Percentiles rank a stretch among this genome's conserved stretches.
phyloP scores from a whole-genome alignment of 2,888 invertebrate genomes.

The Caenorhabditis angaria region DNA sequence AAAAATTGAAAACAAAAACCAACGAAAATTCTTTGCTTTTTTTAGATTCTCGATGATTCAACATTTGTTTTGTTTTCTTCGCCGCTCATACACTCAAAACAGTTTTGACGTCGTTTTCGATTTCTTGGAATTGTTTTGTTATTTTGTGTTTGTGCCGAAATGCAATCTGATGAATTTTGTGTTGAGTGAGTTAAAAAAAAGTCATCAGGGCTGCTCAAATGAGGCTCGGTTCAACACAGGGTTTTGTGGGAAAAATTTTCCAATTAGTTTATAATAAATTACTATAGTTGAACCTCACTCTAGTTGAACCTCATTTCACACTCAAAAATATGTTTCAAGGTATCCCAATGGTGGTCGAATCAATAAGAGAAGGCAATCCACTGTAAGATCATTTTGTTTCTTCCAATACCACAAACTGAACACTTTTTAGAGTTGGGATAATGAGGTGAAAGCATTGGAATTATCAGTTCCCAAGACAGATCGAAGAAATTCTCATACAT shows the following conservation, averaged over 20 bases:
- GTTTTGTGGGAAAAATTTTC: too few relatives aligned
- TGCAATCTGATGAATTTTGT: slow-evolving; percentile 7
- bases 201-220: too few relatives aligned
- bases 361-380: slow-evolving; percentile 27
- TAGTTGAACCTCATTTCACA: too few relatives aligned
- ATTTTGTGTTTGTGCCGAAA: neutral
- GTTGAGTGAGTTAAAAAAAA: slow-evolving; percentile 8
- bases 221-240: too few relatives aligned
- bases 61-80: neutral
- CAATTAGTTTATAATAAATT: too few relatives aligned
- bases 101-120: neutral
- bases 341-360: neutral
- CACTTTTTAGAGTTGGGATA: slow-evolving; percentile 36
- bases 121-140: neutral
- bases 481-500: slow-evolving; percentile 31
- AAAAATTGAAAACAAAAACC: neutral
- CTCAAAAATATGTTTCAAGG: too few relatives aligned
- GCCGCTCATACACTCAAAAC: neutral
- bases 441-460: slow-evolving; percentile 15
- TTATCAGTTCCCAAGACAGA: neutral
- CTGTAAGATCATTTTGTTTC: slow-evolving; percentile 10
- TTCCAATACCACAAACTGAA: neutral
- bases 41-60: neutral
- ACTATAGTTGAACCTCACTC: too few relatives aligned
- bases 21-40: neutral